Conservation (phyloP, 2,113 vertebrate genomes). For the Elgaria multicarinata region DNA sequence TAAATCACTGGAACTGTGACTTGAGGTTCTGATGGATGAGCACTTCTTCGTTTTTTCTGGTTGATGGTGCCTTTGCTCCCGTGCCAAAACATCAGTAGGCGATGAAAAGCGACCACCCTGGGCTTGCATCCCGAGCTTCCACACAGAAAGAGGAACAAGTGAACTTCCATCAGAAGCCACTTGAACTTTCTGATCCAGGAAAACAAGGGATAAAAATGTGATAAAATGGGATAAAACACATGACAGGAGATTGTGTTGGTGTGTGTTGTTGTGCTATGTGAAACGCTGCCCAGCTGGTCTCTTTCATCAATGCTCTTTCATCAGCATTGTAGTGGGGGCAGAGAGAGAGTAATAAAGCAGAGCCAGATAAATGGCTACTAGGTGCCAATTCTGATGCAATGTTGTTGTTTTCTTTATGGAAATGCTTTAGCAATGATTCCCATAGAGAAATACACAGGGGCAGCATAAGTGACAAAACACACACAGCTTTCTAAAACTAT, state of each 20-base stretch:
- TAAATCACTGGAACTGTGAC: conserved; percentile 67
- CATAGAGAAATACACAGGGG: background rate
- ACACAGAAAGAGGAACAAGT: background rate
- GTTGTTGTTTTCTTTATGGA: background rate
- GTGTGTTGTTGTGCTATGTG: background rate
- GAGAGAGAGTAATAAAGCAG: background rate
- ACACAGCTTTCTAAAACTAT: background rate
- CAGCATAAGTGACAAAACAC: background rate
- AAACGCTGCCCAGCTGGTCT: background rate
- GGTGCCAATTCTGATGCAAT: background rate
- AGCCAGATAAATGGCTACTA: background rate
- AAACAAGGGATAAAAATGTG: background rate
- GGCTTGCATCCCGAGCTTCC: background rate
- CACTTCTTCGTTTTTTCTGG: background rate
- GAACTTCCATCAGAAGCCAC: background rate
- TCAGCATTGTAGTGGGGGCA: too few relatives aligned
- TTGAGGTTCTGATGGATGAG: conserved; percentile 61
- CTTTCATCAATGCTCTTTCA: background rate
- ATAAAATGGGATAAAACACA: too few relatives aligned
- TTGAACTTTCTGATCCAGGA: background rate
- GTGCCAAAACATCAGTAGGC: conserved; percentile 34
- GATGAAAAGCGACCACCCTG: conserved; percentile 7
- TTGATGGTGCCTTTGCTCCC: conserved; percentile 48
- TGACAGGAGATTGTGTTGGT: background rate
- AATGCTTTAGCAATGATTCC: background rate